Percentiles rank a stretch among this genome's conserved stretches.
Evolutionary conservation across 1,140 invertebrate genomes (phyloP).

Genomic region (Drosophila littoralis): DNA sequence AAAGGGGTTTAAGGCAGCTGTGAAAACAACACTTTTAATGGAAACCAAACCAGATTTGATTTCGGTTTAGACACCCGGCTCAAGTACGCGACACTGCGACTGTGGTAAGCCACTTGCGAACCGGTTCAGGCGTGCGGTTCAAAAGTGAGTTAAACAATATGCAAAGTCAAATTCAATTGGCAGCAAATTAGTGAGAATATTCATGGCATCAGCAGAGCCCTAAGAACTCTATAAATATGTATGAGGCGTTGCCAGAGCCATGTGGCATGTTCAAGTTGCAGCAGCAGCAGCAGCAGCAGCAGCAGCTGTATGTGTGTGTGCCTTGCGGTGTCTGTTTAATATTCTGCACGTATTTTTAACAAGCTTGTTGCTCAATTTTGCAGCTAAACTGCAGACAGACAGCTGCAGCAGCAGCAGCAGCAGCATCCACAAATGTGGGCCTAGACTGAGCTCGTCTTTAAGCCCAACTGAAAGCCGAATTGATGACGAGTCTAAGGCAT

Average conservation of each 20-base stretch:
- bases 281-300: neutral
- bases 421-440: too few relatives aligned
- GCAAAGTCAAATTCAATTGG: slow-evolving; percentile 57
- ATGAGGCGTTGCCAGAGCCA: slow-evolving; percentile 33
- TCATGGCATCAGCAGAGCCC: slow-evolving; percentile 26
- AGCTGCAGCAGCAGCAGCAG: neutral
- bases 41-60: too few relatives aligned
- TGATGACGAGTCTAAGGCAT: slow-evolving; percentile 43
- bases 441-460: too few relatives aligned
- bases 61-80: neutral
- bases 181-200: slow-evolving; percentile 63
- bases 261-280: slow-evolving; percentile 23
- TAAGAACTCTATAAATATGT: slow-evolving; percentile 51
- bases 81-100: neutral
- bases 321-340: slow-evolving; percentile 34
- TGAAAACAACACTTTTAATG: too few relatives aligned
- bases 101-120: neutral
- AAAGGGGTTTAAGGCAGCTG: too few relatives aligned
- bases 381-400: slow-evolving; percentile 43
- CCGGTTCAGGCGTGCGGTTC: neutral
- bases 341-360: slow-evolving; percentile 48
- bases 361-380: slow-evolving; percentile 74
- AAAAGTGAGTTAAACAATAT: slow-evolving; percentile 23
- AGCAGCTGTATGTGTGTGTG: slow-evolving; percentile 4
- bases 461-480: slow-evolving; percentile 41